These are phyloP conservation scores for Cyclopterus lumpus DNA, from an alignment of 2,797 vertebrate genomes.

Conservation along the genomic window DNA sequence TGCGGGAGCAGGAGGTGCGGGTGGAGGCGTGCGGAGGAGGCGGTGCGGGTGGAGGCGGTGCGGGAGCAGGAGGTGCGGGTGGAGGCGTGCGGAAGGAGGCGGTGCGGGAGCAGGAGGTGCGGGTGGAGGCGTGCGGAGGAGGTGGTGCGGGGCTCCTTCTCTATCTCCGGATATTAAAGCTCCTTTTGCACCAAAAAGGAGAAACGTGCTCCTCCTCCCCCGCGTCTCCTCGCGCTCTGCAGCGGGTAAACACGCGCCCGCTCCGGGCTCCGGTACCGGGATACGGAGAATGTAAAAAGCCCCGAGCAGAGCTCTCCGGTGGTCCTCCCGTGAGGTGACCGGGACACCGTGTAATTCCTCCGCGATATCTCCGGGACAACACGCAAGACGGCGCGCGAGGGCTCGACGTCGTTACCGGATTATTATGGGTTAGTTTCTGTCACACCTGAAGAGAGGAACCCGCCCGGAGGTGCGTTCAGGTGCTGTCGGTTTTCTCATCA, in stretches of 20 bases:
- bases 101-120: too few species aligned
- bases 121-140: constrained; percentile 16
- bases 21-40: background rate
- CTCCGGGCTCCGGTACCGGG: constrained; percentile 5
- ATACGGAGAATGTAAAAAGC: background rate
- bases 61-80: too few species aligned
- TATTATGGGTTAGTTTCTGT: background rate
- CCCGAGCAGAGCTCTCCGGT: background rate
- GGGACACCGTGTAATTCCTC: background rate
- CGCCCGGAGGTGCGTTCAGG: constrained; percentile 53
- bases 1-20: too few species aligned
- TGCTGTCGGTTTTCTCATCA: constrained; percentile 25
- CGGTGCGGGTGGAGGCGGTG: too few species aligned
- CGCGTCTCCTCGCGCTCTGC: background rate
- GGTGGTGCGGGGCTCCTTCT: background rate
- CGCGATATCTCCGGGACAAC: background rate
- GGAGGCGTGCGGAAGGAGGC: too few species aligned
- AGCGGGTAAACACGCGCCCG: background rate
- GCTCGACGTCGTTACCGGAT: background rate
- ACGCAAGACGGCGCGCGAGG: background rate
- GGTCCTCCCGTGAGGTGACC: too few species aligned
- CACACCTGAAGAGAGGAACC: constrained; percentile 52
- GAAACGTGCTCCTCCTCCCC: background rate
- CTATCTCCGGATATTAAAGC: background rate
- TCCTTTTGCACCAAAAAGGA: background rate